A percentile compares a stretch with the other conserved stretches of the same genome.
Conservation (phyloP, 2,113 vertebrate genomes). For the Columbina picui region DNA sequence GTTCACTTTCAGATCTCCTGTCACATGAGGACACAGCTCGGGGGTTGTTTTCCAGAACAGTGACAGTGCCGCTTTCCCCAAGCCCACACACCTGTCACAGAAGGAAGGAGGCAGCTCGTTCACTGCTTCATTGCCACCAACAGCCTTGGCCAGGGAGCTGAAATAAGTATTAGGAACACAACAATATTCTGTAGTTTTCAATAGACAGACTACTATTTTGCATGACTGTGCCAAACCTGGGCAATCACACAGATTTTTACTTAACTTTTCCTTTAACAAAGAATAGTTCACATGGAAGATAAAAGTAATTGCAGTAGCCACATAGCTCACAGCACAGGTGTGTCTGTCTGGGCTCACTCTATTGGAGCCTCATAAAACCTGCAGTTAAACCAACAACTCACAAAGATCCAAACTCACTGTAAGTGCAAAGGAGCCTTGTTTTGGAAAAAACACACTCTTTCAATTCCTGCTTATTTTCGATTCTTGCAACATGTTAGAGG, state of each 20-base stretch:
- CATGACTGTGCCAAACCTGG: background rate
- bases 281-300: background rate
- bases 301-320: background rate
- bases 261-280: background rate
- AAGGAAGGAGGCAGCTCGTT: slow-evolving; percentile 44
- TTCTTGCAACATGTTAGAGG: background rate
- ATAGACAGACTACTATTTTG: slow-evolving; percentile 19
- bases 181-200: background rate
- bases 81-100: slow-evolving; percentile 70
- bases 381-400: background rate
- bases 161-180: slow-evolving; percentile 17
- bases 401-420: accelerated
- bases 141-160: slow-evolving; percentile 35
- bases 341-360: background rate
- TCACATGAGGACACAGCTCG: slow-evolving; percentile 39
- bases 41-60: slow-evolving; percentile 53
- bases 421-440: background rate
- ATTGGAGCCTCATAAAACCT: background rate
- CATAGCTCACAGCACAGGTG: background rate
- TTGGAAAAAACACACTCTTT: background rate
- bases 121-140: slow-evolving; percentile 53
- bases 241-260: background rate
- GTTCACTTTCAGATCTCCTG: slow-evolving; percentile 38
- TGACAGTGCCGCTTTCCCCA: slow-evolving; percentile 65
- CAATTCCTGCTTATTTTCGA: background rate